Base-by-base conservation (phyloP, 2,113 vertebrate genomes). In the Paramormyrops kingsleyae region DNA sequence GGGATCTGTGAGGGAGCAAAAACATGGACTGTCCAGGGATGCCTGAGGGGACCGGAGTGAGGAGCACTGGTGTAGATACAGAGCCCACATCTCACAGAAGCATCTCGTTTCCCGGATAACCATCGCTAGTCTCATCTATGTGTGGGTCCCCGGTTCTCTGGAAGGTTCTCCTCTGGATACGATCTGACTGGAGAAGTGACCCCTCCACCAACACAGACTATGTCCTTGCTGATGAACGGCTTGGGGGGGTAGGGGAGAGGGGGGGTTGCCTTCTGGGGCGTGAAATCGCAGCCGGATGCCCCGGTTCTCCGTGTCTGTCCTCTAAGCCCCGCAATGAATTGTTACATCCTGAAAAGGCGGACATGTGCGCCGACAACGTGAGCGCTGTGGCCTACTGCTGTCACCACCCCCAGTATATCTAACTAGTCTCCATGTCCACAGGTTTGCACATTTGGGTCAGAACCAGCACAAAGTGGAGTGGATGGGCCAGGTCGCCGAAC, bases 371-470 rank as follows among this genome's bases (percentile, higher is more conserved):
- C 17, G 19, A 1, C 8, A 84, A n/a, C 4, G 19, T 83, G 80
- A 83, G 80, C 19, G 1, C 42, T 10, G 24, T 86, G 24, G 0
- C 10, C 83, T 50, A 0, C 46, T 1, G 21, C 21, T 49, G 39
- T 12, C 46, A 24, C 24, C 39, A 2, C 9, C 46, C 35, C 50
- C 31, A 53, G 13, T 53, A 9, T 19, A 62, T 88, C 53, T 56
- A 56, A 59, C 87, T 24, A 52, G n/a, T 39, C 13, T 44, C 24
- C 59, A 6, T 35, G 2, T 87, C 74, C 90, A 56, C 92, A 99
- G 98, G 92, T 99, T 99, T 95, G 97, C 98, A 93, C 97, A 96
- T 91, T 95, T 99, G 94, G 97, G 98, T 15, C 96, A 97, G 93
- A 97, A 96, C 94, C 98, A 97, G 90, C 97, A 98, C 93, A 97